A percentile compares a stretch with the other conserved stretches of the same genome.
Evolutionary conservation across 2,113 vertebrate species (phyloP).

Genomic region (Toxotes jaculatrix): DNA sequence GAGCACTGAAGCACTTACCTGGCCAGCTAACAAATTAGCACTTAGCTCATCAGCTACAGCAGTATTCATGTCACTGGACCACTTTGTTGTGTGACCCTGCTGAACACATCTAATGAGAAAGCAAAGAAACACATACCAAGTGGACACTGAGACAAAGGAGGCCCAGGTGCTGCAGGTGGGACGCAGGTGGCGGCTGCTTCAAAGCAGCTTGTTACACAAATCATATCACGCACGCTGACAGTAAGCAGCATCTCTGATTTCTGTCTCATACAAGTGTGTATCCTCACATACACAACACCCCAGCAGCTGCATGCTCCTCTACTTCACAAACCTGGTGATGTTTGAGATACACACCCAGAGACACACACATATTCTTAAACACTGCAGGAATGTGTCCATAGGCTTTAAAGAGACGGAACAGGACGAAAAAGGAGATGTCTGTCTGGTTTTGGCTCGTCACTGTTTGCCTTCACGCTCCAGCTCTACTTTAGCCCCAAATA

Average conservation of each 20-base stretch:
- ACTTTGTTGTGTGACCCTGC: too few species aligned
- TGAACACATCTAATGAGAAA: slow-evolving; percentile 5
- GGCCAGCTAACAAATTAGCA: background rate
- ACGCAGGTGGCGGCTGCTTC: slow-evolving; percentile 9
- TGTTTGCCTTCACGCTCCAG: slow-evolving; percentile 37
- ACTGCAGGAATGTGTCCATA: slow-evolving; percentile 48
- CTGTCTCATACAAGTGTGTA: background rate
- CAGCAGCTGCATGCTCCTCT: slow-evolving; percentile 17
- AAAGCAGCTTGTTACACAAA: slow-evolving; percentile 35
- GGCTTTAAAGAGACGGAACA: slow-evolving; percentile 28
- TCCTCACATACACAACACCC: background rate
- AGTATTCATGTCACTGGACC: too few species aligned
- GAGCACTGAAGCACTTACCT: background rate
- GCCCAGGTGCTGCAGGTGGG: slow-evolving; percentile 22
- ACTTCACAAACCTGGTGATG: slow-evolving; percentile 22
- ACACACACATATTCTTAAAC: background rate
- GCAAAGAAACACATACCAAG: background rate
- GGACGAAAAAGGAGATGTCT: slow-evolving; percentile 35
- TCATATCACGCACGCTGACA: slow-evolving; percentile 18
- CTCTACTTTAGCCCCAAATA: slow-evolving; percentile 23
- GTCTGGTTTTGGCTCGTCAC: slow-evolving; percentile 4
- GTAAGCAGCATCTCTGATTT: slow-evolving; percentile 3
- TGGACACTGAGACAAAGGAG: background rate
- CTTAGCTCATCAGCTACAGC: background rate
- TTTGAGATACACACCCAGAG: slow-evolving; percentile 12